These are phyloP conservation scores for Caenorhabditis sp. DNA, from an alignment of 2,888 invertebrate genomes.

Conservation along the genomic window DNA sequence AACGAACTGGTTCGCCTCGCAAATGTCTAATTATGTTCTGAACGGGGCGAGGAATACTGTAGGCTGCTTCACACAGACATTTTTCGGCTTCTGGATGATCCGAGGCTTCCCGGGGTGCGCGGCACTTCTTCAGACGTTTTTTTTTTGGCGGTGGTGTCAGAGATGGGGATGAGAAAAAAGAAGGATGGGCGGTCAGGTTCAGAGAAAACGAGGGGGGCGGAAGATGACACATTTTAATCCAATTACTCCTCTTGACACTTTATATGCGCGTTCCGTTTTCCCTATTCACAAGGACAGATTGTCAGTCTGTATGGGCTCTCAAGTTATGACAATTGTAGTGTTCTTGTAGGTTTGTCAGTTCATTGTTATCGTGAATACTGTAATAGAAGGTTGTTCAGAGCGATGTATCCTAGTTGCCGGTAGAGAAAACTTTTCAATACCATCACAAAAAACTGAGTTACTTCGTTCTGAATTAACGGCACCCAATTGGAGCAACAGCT, in stretches of 20 bases:
- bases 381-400: too few relatives aligned
- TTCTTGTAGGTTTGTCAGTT: neutral
- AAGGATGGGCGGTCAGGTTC: too few relatives aligned
- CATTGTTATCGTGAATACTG: too few relatives aligned
- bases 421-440: too few relatives aligned
- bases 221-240: constrained; percentile 48
- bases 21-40: constrained; percentile 44
- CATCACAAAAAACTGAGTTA: too few relatives aligned
- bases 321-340: too few relatives aligned
- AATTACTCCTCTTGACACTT: constrained; percentile 48
- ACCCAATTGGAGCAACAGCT: too few relatives aligned
- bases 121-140: neutral
- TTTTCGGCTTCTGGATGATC: neutral
- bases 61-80: neutral
- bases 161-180: too few relatives aligned
- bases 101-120: neutral
- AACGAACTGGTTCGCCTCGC: constrained; percentile 18
- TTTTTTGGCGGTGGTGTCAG: constrained; percentile 12
- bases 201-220: constrained; percentile 14
- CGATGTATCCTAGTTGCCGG: too few relatives aligned
- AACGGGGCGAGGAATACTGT: constrained; percentile 19
- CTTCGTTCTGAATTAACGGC: too few relatives aligned
- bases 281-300: neutral
- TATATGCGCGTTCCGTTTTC: neutral
- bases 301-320: too few relatives aligned